Conservation (phyloP, 2,113 vertebrate species). For the Poeciliopsis prolifica region DNA sequence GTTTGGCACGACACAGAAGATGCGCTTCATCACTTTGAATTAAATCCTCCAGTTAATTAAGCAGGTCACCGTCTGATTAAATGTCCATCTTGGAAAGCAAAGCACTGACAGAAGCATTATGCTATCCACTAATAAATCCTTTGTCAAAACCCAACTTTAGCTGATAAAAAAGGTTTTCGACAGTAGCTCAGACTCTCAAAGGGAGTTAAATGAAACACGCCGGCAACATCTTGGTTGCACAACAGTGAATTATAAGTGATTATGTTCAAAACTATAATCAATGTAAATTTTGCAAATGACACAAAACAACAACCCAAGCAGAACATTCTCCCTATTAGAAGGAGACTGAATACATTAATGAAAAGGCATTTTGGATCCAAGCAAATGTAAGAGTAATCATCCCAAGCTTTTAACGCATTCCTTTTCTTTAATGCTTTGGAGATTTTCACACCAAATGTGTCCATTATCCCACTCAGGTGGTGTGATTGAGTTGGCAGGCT, state of each 20-base stretch:
- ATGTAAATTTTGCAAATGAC: constrained; percentile 18
- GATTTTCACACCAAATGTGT: constrained; percentile 54
- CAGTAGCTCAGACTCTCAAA: constrained; percentile 6
- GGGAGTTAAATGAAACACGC: not conserved
- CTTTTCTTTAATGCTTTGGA: constrained; percentile 40
- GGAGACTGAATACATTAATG: constrained; percentile 28
- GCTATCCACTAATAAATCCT: constrained; percentile 24
- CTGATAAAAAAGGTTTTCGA: constrained; percentile 27
- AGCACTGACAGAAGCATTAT: constrained; percentile 32
- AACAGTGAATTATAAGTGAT: constrained; percentile 10
- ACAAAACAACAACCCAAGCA: constrained; percentile 13
- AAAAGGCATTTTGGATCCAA: constrained; percentile 24
- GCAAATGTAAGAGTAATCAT: constrained; percentile 44
- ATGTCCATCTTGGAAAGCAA: constrained; percentile 28
- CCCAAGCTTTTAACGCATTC: constrained; percentile 43
- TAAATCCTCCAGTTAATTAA: constrained; percentile 28
- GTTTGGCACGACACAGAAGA: constrained; percentile 36
- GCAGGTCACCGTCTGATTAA: constrained; percentile 32
- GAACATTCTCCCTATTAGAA: constrained; percentile 26
- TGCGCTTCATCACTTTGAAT: constrained; percentile 18
- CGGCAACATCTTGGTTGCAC: not conserved
- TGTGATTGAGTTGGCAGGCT: constrained; percentile 43
- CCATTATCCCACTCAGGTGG: constrained; percentile 59
- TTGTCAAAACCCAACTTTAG: constrained; percentile 17
- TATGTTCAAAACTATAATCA: constrained; percentile 33